A percentile compares a stretch with the other conserved stretches of the same genome.
phyloP scores from a whole-genome alignment of 2,888 invertebrate species.

The Dasysyrphus tricinctus region DNA sequence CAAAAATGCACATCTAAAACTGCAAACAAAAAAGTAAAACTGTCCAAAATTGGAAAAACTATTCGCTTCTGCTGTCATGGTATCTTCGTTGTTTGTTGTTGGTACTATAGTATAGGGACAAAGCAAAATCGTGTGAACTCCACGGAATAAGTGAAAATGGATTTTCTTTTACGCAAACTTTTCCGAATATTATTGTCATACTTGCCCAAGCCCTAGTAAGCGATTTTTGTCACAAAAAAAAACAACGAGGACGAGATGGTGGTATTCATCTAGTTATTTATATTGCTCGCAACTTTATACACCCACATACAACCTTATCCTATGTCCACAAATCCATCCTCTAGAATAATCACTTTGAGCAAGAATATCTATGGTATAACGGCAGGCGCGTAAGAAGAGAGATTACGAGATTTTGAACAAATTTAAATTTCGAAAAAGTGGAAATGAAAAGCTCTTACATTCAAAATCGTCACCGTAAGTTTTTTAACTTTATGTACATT shows the following conservation, averaged over 20 bases:
- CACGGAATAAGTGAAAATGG: slow-evolving; percentile 67
- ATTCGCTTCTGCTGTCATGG: slow-evolving; percentile 13
- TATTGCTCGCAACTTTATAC: slow-evolving; percentile 22
- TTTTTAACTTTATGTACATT: no score
- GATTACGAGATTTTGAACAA: no score
- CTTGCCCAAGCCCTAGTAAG: slow-evolving; percentile 2
- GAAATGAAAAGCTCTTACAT: no score
- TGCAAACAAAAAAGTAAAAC: slow-evolving; percentile 9
- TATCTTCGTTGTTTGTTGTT: slow-evolving; percentile 2
- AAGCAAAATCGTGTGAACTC: slow-evolving; percentile 53
- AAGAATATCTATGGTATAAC: slow-evolving; percentile 14
- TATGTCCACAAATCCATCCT: slow-evolving; percentile 17
- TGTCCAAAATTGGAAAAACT: slow-evolving; percentile 41
- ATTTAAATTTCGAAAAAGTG: no score
- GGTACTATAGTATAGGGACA: not conserved
- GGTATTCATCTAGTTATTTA: slow-evolving; percentile 59
- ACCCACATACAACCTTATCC: not conserved
- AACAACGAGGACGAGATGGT: slow-evolving; percentile 4
- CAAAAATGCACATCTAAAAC: slow-evolving; percentile 30
- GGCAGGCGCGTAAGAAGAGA: not conserved
- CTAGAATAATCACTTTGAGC: slow-evolving; percentile 26
- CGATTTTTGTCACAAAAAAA: slow-evolving; percentile 13
- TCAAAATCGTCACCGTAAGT: no score
- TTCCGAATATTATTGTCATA: slow-evolving; percentile 69
- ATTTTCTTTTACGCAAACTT: slow-evolving; percentile 70